Evolutionary conservation across 2,888 invertebrate genomes (phyloP).

Genomic region (Leptopilina myrica): DNA sequence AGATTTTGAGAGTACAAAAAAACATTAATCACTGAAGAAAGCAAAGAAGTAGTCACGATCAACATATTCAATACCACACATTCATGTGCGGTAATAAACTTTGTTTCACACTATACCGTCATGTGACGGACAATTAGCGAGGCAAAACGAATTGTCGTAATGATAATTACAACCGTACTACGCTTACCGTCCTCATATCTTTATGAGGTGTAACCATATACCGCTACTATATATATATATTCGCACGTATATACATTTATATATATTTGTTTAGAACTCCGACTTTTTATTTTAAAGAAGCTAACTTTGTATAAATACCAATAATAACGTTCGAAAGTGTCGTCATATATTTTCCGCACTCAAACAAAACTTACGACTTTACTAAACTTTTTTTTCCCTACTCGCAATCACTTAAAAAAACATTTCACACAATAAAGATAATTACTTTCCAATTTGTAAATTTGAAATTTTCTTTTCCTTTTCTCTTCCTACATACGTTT

Average conservation of each 20-base stretch:
- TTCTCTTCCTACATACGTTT: too few relatives aligned
- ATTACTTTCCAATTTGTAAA: too few relatives aligned
- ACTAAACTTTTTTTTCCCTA: not conserved
- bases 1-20: too few relatives aligned
- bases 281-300: conserved; percentile 30
- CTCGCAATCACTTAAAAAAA: too few relatives aligned
- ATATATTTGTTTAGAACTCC: conserved; percentile 18
- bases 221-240: conserved; percentile 11
- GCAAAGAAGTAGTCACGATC: too few relatives aligned
- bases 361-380: not conserved
- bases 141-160: conserved; percentile 55
- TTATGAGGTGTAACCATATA: conserved; percentile 39
- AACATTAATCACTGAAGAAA: too few relatives aligned
- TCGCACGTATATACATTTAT: not conserved
- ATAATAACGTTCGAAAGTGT: conserved; percentile 20
- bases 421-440: too few relatives aligned
- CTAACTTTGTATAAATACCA: conserved; percentile 27
- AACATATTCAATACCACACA: conserved; percentile 16
- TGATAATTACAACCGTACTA: conserved; percentile 52
- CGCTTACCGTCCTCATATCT: conserved; percentile 44
- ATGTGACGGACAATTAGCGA: conserved; percentile 53
- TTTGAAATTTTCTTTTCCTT: too few relatives aligned
- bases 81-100: too few relatives aligned
- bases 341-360: conserved; percentile 5
- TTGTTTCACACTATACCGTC: conserved; percentile 29